Conservation (phyloP, 2,113 vertebrate species). For the Oxyura jamaicensis region DNA sequence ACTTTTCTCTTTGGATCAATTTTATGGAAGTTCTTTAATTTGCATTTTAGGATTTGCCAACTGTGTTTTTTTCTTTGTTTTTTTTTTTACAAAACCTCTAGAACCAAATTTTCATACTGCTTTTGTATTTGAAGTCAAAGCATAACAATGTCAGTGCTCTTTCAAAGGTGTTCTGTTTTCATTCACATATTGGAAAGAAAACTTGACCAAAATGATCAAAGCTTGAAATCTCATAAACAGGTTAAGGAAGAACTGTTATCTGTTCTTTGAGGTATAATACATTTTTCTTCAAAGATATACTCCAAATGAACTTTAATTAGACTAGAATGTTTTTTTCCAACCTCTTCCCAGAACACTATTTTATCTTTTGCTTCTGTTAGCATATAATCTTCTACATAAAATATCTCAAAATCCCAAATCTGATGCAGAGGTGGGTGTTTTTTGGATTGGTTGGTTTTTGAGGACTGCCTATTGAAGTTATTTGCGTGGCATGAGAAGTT, state of each 20-base stretch:
- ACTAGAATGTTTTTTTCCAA: background rate
- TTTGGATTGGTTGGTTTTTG: background rate
- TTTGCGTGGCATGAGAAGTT: background rate
- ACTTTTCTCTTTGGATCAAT: background rate
- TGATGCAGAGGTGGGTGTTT: no score
- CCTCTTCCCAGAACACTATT: background rate
- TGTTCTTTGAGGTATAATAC: background rate
- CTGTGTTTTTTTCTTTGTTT: background rate
- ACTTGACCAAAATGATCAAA: background rate
- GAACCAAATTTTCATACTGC: background rate
- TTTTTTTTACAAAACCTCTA: background rate
- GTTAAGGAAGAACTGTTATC: background rate
- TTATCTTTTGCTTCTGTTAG: background rate
- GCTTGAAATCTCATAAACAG: background rate
- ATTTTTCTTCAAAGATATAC: background rate
- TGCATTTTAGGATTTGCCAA: background rate
- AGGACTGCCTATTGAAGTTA: background rate
- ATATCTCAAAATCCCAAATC: background rate
- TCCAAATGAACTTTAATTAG: background rate
- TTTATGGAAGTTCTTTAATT: background rate
- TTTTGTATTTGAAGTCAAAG: background rate
- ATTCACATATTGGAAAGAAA: background rate
- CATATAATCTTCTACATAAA: background rate
- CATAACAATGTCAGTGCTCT: background rate
- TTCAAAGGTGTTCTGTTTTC: background rate